phyloP scores from a whole-genome alignment of 2,113 vertebrate species.

The Gadus chalcogrammus region DNA sequence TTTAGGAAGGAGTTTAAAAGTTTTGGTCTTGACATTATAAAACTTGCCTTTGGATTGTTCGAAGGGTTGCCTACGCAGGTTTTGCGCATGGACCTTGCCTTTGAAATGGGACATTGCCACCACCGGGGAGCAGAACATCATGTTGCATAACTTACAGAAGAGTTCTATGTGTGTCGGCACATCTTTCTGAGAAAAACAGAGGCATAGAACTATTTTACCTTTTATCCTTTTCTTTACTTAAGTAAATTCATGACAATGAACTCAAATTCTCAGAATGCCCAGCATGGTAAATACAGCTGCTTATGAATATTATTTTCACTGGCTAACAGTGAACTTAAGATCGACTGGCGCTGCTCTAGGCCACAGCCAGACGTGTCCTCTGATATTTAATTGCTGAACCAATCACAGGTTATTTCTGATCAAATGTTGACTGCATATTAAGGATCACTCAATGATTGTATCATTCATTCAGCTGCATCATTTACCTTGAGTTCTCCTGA shows the following conservation, averaged over 20 bases:
- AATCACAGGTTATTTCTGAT: too few relatives aligned
- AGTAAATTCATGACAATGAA: neutral
- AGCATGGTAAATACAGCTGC: neutral
- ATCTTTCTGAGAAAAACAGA: slow-evolving; percentile 2
- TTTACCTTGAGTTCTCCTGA: slow-evolving; percentile 53
- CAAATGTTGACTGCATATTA: neutral
- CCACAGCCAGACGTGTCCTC: too few relatives aligned
- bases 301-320: neutral
- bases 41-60: slow-evolving; percentile 40
- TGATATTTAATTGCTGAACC: too few relatives aligned
- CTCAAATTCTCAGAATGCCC: neutral
- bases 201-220: neutral
- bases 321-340: neutral
- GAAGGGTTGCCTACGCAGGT: slow-evolving; percentile 61
- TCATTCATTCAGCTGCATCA: neutral
- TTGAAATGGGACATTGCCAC: slow-evolving; percentile 75
- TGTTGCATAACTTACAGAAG: slow-evolving; percentile 78
- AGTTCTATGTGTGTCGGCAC: slow-evolving; percentile 61
- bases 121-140: slow-evolving; percentile 76
- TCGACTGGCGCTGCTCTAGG: neutral
- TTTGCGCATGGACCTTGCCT: slow-evolving; percentile 79
- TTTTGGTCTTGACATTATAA: neutral
- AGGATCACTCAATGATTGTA: neutral
- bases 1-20: neutral
- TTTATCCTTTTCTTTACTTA: neutral